Conservation (phyloP, 2,113 vertebrate species). For the Sebastes fasciatus region DNA sequence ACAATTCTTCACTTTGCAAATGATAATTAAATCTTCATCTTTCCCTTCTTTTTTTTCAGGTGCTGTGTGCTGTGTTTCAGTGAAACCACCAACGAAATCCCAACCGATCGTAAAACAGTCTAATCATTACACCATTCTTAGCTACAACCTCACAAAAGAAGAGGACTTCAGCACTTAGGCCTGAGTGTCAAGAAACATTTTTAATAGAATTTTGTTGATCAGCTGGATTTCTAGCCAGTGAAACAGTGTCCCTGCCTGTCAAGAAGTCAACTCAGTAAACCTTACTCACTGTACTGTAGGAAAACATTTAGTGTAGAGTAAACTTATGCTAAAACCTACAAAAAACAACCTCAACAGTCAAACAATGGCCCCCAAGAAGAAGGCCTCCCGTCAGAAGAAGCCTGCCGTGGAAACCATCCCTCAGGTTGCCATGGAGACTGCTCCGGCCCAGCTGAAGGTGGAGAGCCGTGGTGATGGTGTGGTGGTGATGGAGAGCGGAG, state of each 20-base stretch:
- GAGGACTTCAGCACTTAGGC: not conserved
- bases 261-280: not conserved
- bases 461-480: slow-evolving; percentile 70
- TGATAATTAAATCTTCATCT: not conserved
- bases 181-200: not conserved
- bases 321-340: not conserved
- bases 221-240: slow-evolving; percentile 22
- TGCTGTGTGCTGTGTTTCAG: slow-evolving; percentile 72
- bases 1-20: not conserved
- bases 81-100: slow-evolving; percentile 32
- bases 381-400: slow-evolving; percentile 83
- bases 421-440: slow-evolving; percentile 51
- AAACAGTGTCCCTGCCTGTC: slow-evolving; percentile 21
- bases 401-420: slow-evolving; percentile 57
- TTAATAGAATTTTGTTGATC: not conserved
- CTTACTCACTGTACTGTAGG: not conserved
- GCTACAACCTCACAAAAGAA: not conserved
- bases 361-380: slow-evolving; percentile 88
- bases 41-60: slow-evolving; percentile 62
- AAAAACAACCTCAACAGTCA: not conserved
- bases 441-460: slow-evolving; percentile 44
- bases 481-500: slow-evolving; percentile 73
- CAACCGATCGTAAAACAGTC: slow-evolving; percentile 16
- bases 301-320: not conserved
- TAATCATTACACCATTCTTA: not conserved